phyloP scores from a whole-genome alignment of 2,888 invertebrate genomes.

The Watsonalla binaria region DNA sequence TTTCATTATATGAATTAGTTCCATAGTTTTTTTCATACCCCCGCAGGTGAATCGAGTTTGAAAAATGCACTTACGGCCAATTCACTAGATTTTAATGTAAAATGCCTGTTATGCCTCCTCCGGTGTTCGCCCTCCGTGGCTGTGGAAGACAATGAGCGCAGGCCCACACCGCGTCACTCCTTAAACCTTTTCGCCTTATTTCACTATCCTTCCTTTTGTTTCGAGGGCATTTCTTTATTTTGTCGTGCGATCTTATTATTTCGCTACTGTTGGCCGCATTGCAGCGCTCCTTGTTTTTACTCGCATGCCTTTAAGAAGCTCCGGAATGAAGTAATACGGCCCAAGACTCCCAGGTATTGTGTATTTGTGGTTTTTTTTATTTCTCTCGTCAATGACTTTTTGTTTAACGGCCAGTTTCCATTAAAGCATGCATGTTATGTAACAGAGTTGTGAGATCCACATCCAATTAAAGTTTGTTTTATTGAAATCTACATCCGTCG shows the following conservation, averaged over 20 bases:
- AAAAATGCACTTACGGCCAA: not conserved
- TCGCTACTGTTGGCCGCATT: constrained; percentile 75
- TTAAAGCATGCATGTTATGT: constrained; percentile 50
- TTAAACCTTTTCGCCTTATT: constrained; percentile 76
- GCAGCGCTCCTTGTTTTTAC: constrained; percentile 66
- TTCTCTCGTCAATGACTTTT: constrained; percentile 57
- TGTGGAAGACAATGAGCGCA: constrained; percentile 61
- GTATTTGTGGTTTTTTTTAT: constrained; percentile 64
- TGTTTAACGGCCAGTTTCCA: constrained; percentile 28
- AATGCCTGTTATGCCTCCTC: constrained; percentile 36
- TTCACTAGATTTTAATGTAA: not conserved
- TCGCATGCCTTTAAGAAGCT: constrained; percentile 49
- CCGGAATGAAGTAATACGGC: constrained; percentile 75
- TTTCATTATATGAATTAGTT: no score
- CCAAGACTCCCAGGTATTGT: constrained; percentile 66
- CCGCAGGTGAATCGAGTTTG: not conserved
- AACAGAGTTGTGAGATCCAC: constrained; percentile 40
- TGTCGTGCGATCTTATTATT: constrained; percentile 78
- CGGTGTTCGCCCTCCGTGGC: constrained; percentile 19
- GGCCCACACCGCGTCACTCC: constrained; percentile 75
- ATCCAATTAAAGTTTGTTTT: constrained; percentile 49
- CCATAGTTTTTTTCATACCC: not conserved
- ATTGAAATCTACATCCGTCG: constrained; percentile 45
- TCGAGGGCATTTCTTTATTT: constrained; percentile 74
- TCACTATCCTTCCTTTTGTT: constrained; percentile 73